Evolutionary conservation across 2,797 vertebrate species (phyloP).

Genomic region (Malacoraja senta): DNA sequence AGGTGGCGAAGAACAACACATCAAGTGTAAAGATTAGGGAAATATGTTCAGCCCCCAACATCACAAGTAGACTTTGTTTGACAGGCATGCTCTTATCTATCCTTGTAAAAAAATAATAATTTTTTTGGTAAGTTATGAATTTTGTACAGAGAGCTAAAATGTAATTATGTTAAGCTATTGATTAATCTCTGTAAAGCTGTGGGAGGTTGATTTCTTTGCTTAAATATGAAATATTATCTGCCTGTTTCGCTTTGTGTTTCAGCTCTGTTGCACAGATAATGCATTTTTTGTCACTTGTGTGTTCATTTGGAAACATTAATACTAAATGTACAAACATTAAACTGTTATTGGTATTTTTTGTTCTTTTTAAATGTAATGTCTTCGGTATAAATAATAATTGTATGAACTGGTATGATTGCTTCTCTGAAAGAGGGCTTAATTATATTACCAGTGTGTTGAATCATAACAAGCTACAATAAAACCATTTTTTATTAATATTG

Average conservation of each 20-base stretch:
- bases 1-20: neutral
- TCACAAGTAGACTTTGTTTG: constrained; percentile 63
- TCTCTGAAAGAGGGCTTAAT: constrained; percentile 66
- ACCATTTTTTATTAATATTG: constrained; percentile 62
- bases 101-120: constrained; percentile 53
- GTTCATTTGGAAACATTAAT: constrained; percentile 76
- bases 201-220: constrained; percentile 63
- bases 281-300: constrained; percentile 65
- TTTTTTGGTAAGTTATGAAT: constrained; percentile 58
- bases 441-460: constrained; percentile 66
- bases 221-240: constrained; percentile 71
- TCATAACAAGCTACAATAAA: constrained; percentile 69
- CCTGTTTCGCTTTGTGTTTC: constrained; percentile 76
- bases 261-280: constrained; percentile 76
- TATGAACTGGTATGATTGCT: constrained; percentile 64
- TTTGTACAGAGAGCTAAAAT: constrained; percentile 71
- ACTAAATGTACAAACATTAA: constrained; percentile 81
- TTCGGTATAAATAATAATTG: constrained; percentile 87
- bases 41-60: constrained; percentile 45
- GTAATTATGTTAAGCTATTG: constrained; percentile 65
- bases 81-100: constrained; percentile 61
- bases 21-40: constrained; percentile 17
- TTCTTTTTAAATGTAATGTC: constrained; percentile 91
- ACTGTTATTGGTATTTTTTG: constrained; percentile 69
- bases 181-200: constrained; percentile 68